Conservation (phyloP, 53 echinoderm and acorn worm species). For the Holothuria leucospilota region DNA sequence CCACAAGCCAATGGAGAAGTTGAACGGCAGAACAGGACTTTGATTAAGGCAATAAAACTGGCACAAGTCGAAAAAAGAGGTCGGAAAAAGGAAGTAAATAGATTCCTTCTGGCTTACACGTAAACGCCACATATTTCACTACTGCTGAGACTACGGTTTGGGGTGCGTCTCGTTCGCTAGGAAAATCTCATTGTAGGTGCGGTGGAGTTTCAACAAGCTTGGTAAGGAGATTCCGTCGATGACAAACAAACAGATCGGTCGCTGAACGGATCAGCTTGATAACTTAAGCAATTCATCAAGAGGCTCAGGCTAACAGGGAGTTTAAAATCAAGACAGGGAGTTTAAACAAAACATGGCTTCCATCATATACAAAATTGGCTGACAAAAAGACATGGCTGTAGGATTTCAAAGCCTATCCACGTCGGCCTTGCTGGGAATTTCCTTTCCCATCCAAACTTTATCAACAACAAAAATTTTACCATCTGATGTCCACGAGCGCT, state of each 20-base stretch:
- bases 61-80: not conserved
- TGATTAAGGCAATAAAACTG: slow-evolving; percentile 50
- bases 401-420: too few relatives aligned
- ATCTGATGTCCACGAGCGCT: too few relatives aligned
- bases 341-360: slow-evolving; percentile 41
- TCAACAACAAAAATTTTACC: too few relatives aligned
- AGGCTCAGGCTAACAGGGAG: slow-evolving; percentile 63
- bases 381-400: too few relatives aligned
- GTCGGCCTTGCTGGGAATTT: too few relatives aligned
- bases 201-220: too few relatives aligned
- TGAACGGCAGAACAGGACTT: slow-evolving; percentile 61
- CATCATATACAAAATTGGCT: too few relatives aligned
- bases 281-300: slow-evolving; percentile 28
- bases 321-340: slow-evolving; percentile 52
- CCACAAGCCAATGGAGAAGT: slow-evolving; percentile 73
- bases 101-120: slow-evolving; percentile 47
- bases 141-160: slow-evolving; percentile 50
- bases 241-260: too few relatives aligned
- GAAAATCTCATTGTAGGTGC: slow-evolving; percentile 25
- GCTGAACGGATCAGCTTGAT: too few relatives aligned
- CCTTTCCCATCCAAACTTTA: too few relatives aligned
- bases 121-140: slow-evolving; percentile 61
- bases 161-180: too few relatives aligned
- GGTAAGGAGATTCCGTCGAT: too few relatives aligned
- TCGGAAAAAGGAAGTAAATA: slow-evolving; percentile 32